Evolutionary conservation across 2,888 invertebrate species (phyloP), one percentile per base, ranked within the genome.

Genomic region (Temnothorax unifasciatus): DNA sequence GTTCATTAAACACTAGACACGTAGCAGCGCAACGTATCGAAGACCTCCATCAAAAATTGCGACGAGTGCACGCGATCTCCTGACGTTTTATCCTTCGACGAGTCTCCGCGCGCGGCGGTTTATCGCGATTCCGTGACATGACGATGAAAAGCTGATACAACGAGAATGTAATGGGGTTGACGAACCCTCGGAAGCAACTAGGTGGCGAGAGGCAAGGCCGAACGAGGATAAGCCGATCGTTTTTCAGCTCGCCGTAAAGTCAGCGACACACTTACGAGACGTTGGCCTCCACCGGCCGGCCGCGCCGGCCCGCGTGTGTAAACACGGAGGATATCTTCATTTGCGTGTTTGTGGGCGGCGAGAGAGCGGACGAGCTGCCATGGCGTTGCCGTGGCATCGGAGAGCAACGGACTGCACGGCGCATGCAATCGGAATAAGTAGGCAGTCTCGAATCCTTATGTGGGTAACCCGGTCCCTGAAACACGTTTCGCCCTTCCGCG

Each of bases 401-500:
- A 75, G 79, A 81, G 79, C 75, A 61, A 77, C 68, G 76, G 54
- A 63, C 77, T 41, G 68, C 50, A 69, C 21, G 63, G 61, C 57
- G 84, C 82, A 86, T 84, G 87, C 90, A 85, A 85, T 86, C 82
- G 90, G 89, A 91, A 92, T 91, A 92, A 91, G 92, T 91, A 92
- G 92, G 89, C 89, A 90, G 93, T 85, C 90, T 88, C 90, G 90
- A 90, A 89, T 91, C 89, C 59, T 87, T 84, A 94, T 93, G 93
- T 93, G 93, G 94, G 93, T 94, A 92, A 94, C 94, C 94, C 93
- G 93, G 93, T 94, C 93, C 92, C 92, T 90, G 89, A 92, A 94
- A 93, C 94, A 92, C 91, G 93, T 93, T 93, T 92, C 88, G 91
- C 91, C 91, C 91, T 92, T 91, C 92, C 86, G 85, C 57, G 85